Base-by-base conservation (phyloP, 2,888 invertebrate species). In the Ditylenchus weischeri region DNA sequence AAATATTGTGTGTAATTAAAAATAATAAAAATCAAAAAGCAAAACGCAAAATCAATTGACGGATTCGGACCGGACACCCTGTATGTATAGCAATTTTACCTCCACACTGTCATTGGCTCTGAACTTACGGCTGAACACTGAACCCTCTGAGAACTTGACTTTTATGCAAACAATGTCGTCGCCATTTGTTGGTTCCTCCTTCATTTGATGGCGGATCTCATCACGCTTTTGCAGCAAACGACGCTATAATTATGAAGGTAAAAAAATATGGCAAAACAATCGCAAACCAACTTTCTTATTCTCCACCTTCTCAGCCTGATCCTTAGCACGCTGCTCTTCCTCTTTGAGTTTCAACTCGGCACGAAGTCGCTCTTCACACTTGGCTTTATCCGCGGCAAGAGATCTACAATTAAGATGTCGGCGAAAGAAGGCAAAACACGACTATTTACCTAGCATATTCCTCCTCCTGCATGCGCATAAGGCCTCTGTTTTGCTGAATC, bases 81-180 rank as follows among this genome's bases (percentile, higher is more conserved):
- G n/a, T n/a, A n/a, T n/a, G n/a, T n/a, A n/a, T n/a, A n/a, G n/a
- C n/a, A 36, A 21, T 36, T 43, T 21, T 85, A 92, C 93, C 88
- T 90, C 88, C 69, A 93, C 87, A 71, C 91, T 91, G 84, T 93
- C 88, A 49, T 88, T 85, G 82, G 88, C 87, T 29, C 89, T 87
- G 86, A 96, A 96, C 76, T 93, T 88, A 69, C 95, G 86, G 78
- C 93, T 92, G 73, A 95, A 88, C 15, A 94, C 87, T 71, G 89
- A 89, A 62, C 95, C 96, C 82, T 89, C 89, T 8, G 94, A 95
- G 82, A 95, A 87, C 79, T 94, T 93, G 78, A 96, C 90, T 64
- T 93, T 89, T 72, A 96, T 88, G 81, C 89, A 89, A 70, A 94
- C 89, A 0, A 90, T 88, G 79, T 89, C 88, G 0, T 88, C 88